Percentiles rank a stretch among this genome's conserved stretches.
Conservation (phyloP, 2,113 vertebrate genomes). For the Grantiella picta region DNA sequence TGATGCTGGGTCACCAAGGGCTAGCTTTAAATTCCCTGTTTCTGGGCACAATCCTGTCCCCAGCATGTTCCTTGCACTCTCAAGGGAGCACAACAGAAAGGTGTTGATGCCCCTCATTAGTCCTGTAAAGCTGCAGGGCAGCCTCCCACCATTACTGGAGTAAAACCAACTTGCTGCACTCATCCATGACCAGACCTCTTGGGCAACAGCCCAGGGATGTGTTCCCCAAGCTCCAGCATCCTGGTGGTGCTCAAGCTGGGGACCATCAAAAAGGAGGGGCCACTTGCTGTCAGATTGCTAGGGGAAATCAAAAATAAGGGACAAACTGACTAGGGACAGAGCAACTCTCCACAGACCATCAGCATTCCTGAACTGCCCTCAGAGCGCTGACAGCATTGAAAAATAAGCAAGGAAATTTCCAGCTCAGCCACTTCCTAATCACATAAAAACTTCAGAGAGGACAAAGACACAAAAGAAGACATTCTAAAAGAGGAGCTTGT, state of each 20-base stretch:
- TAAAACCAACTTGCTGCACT: not conserved
- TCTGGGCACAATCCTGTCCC: not conserved
- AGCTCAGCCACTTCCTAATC: not conserved
- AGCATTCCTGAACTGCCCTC: not conserved
- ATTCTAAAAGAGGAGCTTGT: not conserved
- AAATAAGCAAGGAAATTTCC: not conserved
- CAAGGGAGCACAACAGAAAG: not conserved
- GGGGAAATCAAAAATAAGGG: not conserved
- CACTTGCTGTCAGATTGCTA: not conserved
- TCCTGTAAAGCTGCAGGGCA: not conserved
- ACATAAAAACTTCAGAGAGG: not conserved
- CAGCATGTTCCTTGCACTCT: not conserved
- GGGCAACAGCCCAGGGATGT: not conserved
- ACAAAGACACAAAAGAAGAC: not conserved
- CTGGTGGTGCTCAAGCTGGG: not conserved
- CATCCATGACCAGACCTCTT: not conserved
- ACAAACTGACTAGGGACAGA: not conserved
- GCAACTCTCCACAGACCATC: not conserved
- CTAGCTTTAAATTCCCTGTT: not conserved
- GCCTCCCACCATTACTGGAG: not conserved
- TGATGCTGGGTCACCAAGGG: not conserved
- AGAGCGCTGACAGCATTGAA: accelerated
- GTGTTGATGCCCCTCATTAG: not conserved
- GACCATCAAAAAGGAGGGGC: not conserved
- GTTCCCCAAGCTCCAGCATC: not conserved